Base-by-base conservation (phyloP, 2,797 vertebrate species). In the Pseudotriccus pelzelni region DNA sequence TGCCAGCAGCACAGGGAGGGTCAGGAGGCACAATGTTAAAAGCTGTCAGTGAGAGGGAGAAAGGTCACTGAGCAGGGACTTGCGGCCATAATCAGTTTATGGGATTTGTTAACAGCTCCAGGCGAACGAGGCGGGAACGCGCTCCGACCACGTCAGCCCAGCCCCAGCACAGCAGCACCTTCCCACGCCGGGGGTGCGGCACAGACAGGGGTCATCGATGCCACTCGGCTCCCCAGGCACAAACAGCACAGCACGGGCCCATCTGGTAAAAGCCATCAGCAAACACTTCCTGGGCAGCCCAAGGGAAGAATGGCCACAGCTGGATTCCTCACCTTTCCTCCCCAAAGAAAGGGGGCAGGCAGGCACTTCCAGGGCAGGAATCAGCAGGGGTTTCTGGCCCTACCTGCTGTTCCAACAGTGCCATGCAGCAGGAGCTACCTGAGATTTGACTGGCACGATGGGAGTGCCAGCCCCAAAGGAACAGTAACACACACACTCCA, bases 41-140 rank as follows among this genome's bases (percentile, higher is more conserved):
- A 94, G 68, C 87, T 75, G 66, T 21, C 73, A 78, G 86, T 9
- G 53, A 89, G 90, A 95, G 28, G 67, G 92, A 95, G 93, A 90
- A 94, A 92, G 84, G 89, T 92, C 94, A 64, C 70, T 6, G 39
- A 62, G 73, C 75, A 52, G 49, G 10, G 83, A 87, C 44, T 91
- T 72, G 68, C 1, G 1, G 55, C 81, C 76, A 4, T 93, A 69
- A 96, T 84, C 84, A 76, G 75, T 64, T 95, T 70, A 93, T 47
- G 43, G 89, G 93, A 89, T 85, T 94, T 90, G 73, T 56, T 67
- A 69, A 32, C 46, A 44, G 89, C 72, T 66, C 32, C 37, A 9
- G 69, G 75, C 24, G 0, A 52, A 37, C 22, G 27, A 34, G 79
- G 50, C 5, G 2, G 75, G 72, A 77, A 46, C 20, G 9, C 0